phyloP scores from a whole-genome alignment of 2,888 invertebrate genomes.

The Mellilla xanthometata region DNA sequence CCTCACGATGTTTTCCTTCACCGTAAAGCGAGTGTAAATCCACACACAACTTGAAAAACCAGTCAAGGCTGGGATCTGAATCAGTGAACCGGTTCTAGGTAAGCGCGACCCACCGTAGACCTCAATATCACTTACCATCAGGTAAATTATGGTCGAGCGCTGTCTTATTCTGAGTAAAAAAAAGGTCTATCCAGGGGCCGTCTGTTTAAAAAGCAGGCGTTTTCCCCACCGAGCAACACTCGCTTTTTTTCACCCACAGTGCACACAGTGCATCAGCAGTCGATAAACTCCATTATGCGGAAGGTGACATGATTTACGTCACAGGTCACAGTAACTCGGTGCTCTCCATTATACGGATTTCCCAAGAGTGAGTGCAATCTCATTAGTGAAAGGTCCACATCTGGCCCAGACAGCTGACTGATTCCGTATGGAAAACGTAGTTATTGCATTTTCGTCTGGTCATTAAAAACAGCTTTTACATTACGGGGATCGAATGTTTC shows the following conservation, averaged over 20 bases:
- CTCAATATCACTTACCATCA: no score
- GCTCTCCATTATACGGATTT: conserved; percentile 66
- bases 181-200: no score
- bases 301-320: conserved; percentile 18
- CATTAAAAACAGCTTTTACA: background rate
- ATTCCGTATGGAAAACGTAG: conserved; percentile 41
- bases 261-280: background rate
- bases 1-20: no score
- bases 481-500: background rate
- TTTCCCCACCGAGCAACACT: no score
- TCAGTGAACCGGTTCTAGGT: no score
- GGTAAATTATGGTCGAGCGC: no score
- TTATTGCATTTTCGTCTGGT: conserved; percentile 38
- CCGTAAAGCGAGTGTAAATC: no score
- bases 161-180: no score
- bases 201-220: no score
- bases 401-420: conserved; percentile 61
- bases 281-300: conserved; percentile 49
- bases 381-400: conserved; percentile 66
- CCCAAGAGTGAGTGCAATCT: conserved; percentile 73
- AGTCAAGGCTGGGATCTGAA: no score
- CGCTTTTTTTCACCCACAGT: conserved; percentile 5
- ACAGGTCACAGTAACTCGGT: conserved; percentile 11
- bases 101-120: no score
- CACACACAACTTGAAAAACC: no score